Evolutionary conservation across 2,113 vertebrate genomes (phyloP).

Genomic region (Cyphomyrus discorhynchus): DNA sequence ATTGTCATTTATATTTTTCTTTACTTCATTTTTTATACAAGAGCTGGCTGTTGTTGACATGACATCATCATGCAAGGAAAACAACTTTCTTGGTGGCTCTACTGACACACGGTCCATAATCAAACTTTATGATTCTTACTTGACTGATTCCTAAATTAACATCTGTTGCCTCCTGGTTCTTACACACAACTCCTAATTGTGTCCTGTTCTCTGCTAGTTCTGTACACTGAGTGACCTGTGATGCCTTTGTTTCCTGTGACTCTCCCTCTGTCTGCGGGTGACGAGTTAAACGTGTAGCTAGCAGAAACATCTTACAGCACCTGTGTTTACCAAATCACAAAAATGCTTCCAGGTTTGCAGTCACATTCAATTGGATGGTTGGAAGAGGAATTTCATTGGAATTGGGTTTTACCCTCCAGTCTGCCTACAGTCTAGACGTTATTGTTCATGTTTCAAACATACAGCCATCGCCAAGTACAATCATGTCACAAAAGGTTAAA

Average conservation of each 20-base stretch:
- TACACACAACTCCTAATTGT: no score
- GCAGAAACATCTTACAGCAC: not conserved
- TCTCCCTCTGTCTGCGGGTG: not conserved
- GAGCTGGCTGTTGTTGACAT: not conserved
- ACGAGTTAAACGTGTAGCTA: not conserved
- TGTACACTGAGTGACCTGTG: not conserved
- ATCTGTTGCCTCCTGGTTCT: not conserved
- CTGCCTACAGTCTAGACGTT: not conserved
- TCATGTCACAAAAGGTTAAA: not conserved
- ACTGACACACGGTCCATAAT: not conserved
- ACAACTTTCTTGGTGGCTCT: not conserved
- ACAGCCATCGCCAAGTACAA: not conserved
- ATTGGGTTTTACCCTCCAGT: not conserved
- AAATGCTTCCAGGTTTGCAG: not conserved
- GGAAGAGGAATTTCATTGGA: not conserved
- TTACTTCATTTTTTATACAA: not conserved
- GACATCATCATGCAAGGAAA: slow-evolving; percentile 12
- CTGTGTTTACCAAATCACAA: not conserved
- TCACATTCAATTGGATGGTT: not conserved
- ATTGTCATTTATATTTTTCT: slow-evolving; percentile 2
- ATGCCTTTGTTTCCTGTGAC: not conserved
- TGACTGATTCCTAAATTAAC: not conserved
- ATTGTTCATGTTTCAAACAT: not conserved
- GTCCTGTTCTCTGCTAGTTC: not conserved
- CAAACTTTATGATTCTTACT: not conserved